Base-by-base conservation (phyloP, 2,888 invertebrate genomes). In the Linnaemya tessellans region DNA sequence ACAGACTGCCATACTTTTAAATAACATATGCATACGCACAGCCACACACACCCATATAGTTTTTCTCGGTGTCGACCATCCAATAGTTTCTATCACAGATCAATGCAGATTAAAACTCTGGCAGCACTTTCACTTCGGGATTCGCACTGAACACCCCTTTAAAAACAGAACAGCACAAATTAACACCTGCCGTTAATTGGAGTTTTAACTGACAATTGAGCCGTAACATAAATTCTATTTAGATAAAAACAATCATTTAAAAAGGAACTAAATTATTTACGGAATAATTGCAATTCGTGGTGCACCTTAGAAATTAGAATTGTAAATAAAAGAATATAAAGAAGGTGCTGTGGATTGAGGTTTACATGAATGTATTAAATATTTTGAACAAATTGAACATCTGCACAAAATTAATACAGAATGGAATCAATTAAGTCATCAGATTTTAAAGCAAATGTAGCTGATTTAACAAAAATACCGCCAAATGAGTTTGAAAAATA, bases 401-500 rank as follows among this genome's bases (percentile, higher is more conserved):
- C 62, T 38, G n/a, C 15, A 18, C 11, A 38, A 49, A 70, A 51
- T 51, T 30, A 38, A 35, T 22, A 46, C 30, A 30, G 0, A 1
- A 78, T 38, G 46, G 79, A 79, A 54, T 51, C 54, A 49, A 58
- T 38, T 58, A 86, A 73, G 3, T 80, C 84, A 58, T 68, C 74
- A 18, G 86, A 86, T 20, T 79, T 87, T 10, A 89, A 88, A 41
- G 81, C 88, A 43, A 90, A 91, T 71, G 83, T 92, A 3, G 87
- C 89, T 18, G 88, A 91, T 43, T 88, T 93, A 20, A 87, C 90
- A 2, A 89, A 91, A 74, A 88, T 93, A 15, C 90, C 92, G 1
- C 89, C 90, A 60, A 86, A 89, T 3, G 92, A 93, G 51, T 92
- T 93, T 54, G 91, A 91, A 68, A 83, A 88, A n/a, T 89, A 91